phyloP scores from a whole-genome alignment of 2,113 vertebrate genomes.

The Psephotus haematonotus region DNA sequence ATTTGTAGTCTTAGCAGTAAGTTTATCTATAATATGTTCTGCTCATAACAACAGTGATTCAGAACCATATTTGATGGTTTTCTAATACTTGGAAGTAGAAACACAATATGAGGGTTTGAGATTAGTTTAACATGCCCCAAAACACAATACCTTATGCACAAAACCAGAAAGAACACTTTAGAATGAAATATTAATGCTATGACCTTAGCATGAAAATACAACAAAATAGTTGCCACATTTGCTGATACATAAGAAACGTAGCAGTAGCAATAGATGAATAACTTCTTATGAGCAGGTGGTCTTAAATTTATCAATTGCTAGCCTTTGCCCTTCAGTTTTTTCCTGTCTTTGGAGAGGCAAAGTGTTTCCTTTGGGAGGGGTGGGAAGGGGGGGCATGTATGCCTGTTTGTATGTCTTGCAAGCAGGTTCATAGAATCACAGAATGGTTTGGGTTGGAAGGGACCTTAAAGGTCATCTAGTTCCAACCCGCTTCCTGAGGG shows the following conservation, averaged over 20 bases:
- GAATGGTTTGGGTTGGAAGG: not conserved
- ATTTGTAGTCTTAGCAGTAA: not conserved
- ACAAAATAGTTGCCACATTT: not conserved
- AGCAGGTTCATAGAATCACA: not conserved
- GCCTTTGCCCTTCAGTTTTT: not conserved
- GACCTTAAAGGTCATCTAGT: not conserved
- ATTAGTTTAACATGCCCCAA: not conserved
- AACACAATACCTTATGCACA: not conserved
- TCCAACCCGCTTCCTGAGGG: not conserved
- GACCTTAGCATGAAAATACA: not conserved
- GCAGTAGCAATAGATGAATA: not conserved
- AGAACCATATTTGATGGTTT: not conserved
- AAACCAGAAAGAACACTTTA: not conserved
- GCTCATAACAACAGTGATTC: not conserved
- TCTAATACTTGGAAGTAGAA: not conserved
- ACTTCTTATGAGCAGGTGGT: not conserved
- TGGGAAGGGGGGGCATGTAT: too few relatives aligned
- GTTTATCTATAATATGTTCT: not conserved
- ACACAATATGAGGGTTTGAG: not conserved
- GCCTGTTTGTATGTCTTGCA: not conserved
- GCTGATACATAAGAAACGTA: not conserved
- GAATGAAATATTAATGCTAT: not conserved
- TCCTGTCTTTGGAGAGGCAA: not conserved
- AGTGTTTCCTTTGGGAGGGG: not conserved
- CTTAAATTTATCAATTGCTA: not conserved